phyloP scores from a whole-genome alignment of 2,888 invertebrate species.

The Schrankia costaestrigalis region DNA sequence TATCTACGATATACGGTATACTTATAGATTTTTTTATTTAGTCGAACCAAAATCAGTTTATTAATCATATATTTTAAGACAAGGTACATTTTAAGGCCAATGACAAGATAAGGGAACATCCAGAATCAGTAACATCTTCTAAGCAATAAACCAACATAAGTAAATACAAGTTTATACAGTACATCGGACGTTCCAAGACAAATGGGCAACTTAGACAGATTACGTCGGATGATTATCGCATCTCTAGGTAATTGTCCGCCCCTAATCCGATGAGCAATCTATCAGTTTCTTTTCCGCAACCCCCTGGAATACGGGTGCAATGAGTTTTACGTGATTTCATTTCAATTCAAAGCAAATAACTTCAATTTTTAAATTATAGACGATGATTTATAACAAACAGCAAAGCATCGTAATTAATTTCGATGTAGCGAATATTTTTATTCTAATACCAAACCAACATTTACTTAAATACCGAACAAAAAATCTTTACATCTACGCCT shows the following conservation, averaged over 20 bases:
- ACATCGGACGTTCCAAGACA: conserved; percentile 33
- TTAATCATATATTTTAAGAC: no score
- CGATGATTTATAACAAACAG: not conserved
- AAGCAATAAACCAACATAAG: conserved; percentile 14
- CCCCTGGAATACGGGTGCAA: conserved; percentile 21
- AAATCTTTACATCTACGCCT: not conserved
- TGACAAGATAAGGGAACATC: no score
- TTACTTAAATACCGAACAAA: not conserved
- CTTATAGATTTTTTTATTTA: not conserved
- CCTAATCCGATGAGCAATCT: conserved; percentile 45
- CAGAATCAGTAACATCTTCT: not conserved
- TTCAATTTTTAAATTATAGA: not conserved
- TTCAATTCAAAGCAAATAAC: conserved; percentile 2
- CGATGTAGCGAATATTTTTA: no score
- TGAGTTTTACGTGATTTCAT: conserved; percentile 12
- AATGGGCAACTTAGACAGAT: conserved; percentile 42
- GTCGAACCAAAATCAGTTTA: not conserved
- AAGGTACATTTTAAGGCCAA: no score
- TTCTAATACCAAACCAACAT: no score
- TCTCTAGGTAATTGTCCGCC: conserved; percentile 45
- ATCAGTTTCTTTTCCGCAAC: conserved; percentile 33
- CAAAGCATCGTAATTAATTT: no score
- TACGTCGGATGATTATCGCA: conserved; percentile 44
- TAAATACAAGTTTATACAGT: conserved; percentile 21
- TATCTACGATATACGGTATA: not conserved